These are phyloP conservation scores for Glaucomys volans DNA, from an alignment of 2,113 vertebrate genomes.

Conservation along the genomic window DNA sequence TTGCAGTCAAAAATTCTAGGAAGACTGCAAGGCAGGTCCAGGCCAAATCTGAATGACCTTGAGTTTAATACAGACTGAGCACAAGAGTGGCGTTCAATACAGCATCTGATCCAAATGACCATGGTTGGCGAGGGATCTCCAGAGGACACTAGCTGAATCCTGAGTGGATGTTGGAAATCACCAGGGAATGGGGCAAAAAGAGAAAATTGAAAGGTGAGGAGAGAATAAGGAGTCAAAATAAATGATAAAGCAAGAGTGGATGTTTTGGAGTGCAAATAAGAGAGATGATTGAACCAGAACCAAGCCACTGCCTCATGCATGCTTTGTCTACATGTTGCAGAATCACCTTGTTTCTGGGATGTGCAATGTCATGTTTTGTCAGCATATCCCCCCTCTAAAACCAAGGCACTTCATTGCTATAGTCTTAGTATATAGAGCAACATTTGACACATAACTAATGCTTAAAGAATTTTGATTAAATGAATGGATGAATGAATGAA, in stretches of 20 bases:
- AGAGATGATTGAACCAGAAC: not conserved
- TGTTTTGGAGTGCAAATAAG: not conserved
- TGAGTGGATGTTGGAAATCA: not conserved
- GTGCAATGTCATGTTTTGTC: not conserved
- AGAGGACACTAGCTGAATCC: not conserved
- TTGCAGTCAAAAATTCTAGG: not conserved
- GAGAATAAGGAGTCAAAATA: not conserved
- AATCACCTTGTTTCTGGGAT: not conserved
- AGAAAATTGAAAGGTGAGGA: not conserved
- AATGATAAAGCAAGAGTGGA: not conserved
- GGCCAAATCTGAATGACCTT: not conserved
- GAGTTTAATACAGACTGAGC: not conserved
- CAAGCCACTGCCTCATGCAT: not conserved
- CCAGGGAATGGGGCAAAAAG: not conserved
- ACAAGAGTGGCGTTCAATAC: not conserved
- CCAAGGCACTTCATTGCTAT: not conserved
- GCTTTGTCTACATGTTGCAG: not conserved
- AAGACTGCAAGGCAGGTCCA: not conserved
- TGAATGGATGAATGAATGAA: not conserved
- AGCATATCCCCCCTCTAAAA: not conserved
- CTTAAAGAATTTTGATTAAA: not conserved
- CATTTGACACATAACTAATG: not conserved
- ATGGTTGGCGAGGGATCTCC: not conserved
- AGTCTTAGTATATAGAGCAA: not conserved
- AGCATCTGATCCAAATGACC: not conserved